phyloP scores from a whole-genome alignment of 2,797 vertebrate genomes.

The Halcyon smyrnensis region DNA sequence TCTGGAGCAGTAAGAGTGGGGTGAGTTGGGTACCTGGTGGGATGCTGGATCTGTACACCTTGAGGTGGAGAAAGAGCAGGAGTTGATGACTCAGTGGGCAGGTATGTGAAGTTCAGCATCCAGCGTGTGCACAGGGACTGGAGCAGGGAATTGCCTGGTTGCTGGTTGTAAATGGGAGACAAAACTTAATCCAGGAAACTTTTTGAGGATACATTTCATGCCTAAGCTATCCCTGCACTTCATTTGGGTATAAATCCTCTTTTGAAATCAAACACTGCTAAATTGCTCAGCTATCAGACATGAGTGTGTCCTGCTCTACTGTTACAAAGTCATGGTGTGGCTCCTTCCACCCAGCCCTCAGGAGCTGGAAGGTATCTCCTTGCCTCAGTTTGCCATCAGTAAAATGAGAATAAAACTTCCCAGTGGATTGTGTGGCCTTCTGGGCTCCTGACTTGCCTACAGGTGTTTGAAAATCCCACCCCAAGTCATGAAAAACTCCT shows the following conservation, averaged over 20 bases:
- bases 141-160: accelerated
- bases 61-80: background rate
- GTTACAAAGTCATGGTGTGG: accelerated
- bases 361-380: background rate
- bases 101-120: accelerated
- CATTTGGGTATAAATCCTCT: accelerated
- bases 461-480: background rate
- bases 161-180: background rate
- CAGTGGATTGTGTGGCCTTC: background rate
- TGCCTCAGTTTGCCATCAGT: background rate
- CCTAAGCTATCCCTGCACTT: background rate
- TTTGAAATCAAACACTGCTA: accelerated
- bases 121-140: accelerated
- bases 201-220: background rate
- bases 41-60: background rate
- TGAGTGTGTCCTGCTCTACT: accelerated
- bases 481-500: accelerated
- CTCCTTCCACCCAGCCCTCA: background rate
- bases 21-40: accelerated
- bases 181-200: background rate
- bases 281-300: accelerated
- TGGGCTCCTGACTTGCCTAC: background rate
- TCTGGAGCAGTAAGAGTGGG: accelerated
- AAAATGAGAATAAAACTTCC: background rate
- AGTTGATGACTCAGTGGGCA: accelerated